Percentiles rank a stretch among this genome's conserved stretches.
Conservation (phyloP, 2,113 vertebrate species). For the Marmota flaviventris region DNA sequence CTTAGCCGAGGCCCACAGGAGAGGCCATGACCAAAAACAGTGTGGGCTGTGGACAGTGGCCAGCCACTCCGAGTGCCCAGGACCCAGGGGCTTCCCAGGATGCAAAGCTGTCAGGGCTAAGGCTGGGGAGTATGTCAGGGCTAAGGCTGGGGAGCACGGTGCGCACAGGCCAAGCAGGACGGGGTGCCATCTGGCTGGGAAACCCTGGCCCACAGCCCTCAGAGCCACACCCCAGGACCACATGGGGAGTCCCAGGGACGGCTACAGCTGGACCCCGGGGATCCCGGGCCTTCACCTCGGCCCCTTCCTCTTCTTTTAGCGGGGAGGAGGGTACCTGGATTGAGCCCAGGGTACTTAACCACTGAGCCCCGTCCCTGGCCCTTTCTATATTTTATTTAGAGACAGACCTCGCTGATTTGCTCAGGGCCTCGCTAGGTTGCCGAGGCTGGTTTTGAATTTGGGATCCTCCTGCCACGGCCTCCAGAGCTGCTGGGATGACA, state of each 20-base stretch:
- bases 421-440: too few species aligned
- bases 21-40: fast-evolving
- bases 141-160: not conserved
- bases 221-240: not conserved
- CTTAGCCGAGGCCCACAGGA: not conserved
- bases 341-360: too few species aligned
- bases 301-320: not conserved
- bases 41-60: fast-evolving
- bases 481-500: too few species aligned
- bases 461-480: too few species aligned
- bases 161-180: not conserved
- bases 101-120: not conserved
- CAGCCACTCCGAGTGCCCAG: fast-evolving
- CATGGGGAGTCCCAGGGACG: not conserved
- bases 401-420: too few species aligned
- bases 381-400: too few species aligned
- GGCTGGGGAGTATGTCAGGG: too few species aligned
- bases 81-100: not conserved
- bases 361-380: too few species aligned
- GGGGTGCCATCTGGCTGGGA: not conserved
- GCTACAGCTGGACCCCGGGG: too few species aligned
- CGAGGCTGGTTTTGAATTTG: too few species aligned
- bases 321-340: too few species aligned
- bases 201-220: not conserved
- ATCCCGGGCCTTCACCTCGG: not conserved